Evolutionary conservation across 2,888 invertebrate species (phyloP).

Genomic region (Tuta absoluta): DNA sequence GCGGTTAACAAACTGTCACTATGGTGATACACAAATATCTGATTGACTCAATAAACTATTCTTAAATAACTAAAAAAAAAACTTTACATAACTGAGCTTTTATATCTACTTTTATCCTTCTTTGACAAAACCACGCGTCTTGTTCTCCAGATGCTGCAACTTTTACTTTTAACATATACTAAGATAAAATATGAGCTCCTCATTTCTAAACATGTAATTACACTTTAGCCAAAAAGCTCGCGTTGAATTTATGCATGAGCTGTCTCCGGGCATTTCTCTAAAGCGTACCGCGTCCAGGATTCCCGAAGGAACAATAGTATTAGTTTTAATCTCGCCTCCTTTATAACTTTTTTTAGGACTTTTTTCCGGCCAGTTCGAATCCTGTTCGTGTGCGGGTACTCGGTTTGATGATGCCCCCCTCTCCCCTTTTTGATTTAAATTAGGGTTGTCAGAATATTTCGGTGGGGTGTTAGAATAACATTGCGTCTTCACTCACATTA

Average conservation of each 20-base stretch:
- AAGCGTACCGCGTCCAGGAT: slow-evolving; percentile 35
- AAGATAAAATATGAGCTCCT: slow-evolving; percentile 11
- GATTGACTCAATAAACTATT: too few species aligned
- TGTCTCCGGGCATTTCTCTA: slow-evolving; percentile 59
- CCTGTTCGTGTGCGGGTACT: slow-evolving; percentile 63
- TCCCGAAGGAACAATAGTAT: slow-evolving; percentile 75
- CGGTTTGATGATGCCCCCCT: slow-evolving; percentile 51
- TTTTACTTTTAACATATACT: too few species aligned
- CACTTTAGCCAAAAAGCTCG: slow-evolving; percentile 64
- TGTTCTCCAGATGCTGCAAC: too few species aligned
- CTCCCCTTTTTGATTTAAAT: slow-evolving; percentile 42
- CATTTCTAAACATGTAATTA: slow-evolving; percentile 63
- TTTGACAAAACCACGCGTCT: too few species aligned
- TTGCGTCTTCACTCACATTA: too few species aligned
- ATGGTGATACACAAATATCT: too few species aligned
- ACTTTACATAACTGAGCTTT: too few species aligned
- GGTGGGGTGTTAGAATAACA: too few species aligned
- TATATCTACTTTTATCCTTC: too few species aligned
- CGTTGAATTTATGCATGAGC: slow-evolving; percentile 80
- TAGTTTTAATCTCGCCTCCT: slow-evolving; percentile 70
- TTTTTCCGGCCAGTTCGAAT: slow-evolving; percentile 54
- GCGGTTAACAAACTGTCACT: too few species aligned
- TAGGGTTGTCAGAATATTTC: slow-evolving; percentile 4
- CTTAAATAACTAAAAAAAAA: too few species aligned
- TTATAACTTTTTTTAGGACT: slow-evolving; percentile 47